Evolutionary conservation across 2,888 invertebrate species (phyloP).

Genomic region (Galerucella nymphaeae): DNA sequence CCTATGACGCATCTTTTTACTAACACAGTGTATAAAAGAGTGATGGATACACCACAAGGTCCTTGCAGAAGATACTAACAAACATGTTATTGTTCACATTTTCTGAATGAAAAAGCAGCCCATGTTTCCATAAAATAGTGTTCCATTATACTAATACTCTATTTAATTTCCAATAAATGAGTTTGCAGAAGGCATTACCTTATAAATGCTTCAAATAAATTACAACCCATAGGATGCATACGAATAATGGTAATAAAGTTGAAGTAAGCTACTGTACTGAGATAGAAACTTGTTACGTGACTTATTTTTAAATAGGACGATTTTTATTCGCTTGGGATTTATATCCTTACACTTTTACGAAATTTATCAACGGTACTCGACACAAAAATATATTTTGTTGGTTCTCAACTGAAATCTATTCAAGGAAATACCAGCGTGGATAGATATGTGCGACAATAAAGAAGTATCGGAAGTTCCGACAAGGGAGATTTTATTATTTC

Average conservation of each 20-base stretch:
- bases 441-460: neutral
- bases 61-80: too few species aligned
- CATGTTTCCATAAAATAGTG: too few species aligned
- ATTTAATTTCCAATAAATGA: neutral
- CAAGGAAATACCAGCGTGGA: neutral
- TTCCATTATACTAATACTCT: neutral
- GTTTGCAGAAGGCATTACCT: neutral
- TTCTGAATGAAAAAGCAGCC: too few species aligned
- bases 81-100: too few species aligned
- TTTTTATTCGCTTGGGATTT: neutral
- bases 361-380: conserved; percentile 5
- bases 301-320: neutral
- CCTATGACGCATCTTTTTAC: too few species aligned
- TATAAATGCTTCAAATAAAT: neutral
- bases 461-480: neutral
- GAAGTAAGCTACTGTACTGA: neutral
- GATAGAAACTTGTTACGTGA: conserved; percentile 5
- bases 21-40: too few species aligned
- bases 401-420: neutral
- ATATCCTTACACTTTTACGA: neutral
- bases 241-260: conserved; percentile 10
- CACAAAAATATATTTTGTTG: neutral
- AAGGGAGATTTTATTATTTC: neutral
- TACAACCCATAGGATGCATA: neutral
- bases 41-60: too few species aligned